Base-by-base conservation (phyloP, 2,113 vertebrate genomes). In the Silurus glanis region DNA sequence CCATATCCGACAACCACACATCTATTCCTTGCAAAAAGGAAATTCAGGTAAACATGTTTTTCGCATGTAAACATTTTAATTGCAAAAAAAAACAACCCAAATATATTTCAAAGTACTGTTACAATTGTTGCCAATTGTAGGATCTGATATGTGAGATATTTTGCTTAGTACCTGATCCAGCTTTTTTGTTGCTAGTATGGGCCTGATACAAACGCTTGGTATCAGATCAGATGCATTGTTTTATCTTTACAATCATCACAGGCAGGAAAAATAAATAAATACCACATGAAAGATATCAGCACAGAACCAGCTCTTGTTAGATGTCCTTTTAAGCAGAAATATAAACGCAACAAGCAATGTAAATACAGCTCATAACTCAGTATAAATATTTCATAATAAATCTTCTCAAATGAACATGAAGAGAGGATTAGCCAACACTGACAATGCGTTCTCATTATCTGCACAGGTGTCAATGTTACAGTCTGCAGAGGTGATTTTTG, bases 251-350 rank as follows among this genome's bases (percentile, higher is more conserved):
- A 62, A 9, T 9, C n/a, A 13, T 66, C 9, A 28, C 28, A 6
- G 13, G 25, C 1, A 28, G 2, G 28, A 67, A 47, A 71, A 45
- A 71, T 0, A 45, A 71, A 17, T 61, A 51, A 64, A 71, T 25
- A 58, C n/a, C 45, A 62, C 58, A 85, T 78, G 5, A 21, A 78
- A 69, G 79, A 87, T 83, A 80, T 80, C 19, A 75, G 16, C 45
- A 80, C 9, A 79, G 13, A 56, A 55, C 23, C 9, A 28, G 53
- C 56, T 17, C 12, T 74, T 74, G 17, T 21, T 74, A 10, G 7
- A 74, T 53, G 21, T 76, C 23, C 25, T 21, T 51, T 51, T 28
- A 25, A n/a, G 28, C 47, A 51, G 45, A 25, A 49, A 23, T 51
- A 74, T 51, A 16, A 56, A 78, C 16, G 16, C 10, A 28, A 6